These are phyloP conservation scores for Toxotes chatareus DNA, from an alignment of 2,113 vertebrate genomes.

Conservation along the genomic window DNA sequence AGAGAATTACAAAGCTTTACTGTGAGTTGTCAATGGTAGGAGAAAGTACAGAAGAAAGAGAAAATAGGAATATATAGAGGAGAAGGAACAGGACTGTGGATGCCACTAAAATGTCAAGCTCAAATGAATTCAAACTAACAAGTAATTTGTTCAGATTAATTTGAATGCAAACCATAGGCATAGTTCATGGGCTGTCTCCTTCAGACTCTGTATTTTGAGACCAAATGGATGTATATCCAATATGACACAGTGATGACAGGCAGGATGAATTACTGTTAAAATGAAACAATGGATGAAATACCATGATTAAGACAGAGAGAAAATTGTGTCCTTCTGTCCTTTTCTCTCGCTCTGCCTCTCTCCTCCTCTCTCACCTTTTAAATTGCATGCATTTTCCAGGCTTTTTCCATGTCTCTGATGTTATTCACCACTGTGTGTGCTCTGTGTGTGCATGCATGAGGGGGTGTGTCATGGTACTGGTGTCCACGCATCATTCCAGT, in stretches of 20 bases:
- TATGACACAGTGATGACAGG: neutral
- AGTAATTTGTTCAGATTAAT: neutral
- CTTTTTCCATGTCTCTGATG: constrained; percentile 6
- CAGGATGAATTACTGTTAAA: neutral
- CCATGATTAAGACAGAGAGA: constrained; percentile 5
- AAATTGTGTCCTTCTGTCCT: neutral
- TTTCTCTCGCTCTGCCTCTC: neutral
- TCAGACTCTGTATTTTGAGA: neutral
- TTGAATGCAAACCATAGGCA: neutral
- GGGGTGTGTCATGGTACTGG: neutral
- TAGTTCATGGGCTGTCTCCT: neutral
- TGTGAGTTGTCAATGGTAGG: neutral
- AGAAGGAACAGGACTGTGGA: neutral
- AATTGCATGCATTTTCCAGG: constrained; percentile 8
- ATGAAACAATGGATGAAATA: neutral
- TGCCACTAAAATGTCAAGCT: neutral
- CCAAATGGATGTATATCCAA: neutral
- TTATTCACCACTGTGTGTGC: constrained; percentile 24
- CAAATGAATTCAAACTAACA: neutral
- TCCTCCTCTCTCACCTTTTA: neutral
- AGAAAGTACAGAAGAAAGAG: no score
- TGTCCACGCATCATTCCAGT: constrained; percentile 30
- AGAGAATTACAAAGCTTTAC: neutral
- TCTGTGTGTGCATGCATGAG: neutral
- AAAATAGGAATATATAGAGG: neutral